Percentiles rank a stretch among this genome's conserved stretches.
Conservation (phyloP, 2,888 invertebrate species). For the Apamea monoglypha region DNA sequence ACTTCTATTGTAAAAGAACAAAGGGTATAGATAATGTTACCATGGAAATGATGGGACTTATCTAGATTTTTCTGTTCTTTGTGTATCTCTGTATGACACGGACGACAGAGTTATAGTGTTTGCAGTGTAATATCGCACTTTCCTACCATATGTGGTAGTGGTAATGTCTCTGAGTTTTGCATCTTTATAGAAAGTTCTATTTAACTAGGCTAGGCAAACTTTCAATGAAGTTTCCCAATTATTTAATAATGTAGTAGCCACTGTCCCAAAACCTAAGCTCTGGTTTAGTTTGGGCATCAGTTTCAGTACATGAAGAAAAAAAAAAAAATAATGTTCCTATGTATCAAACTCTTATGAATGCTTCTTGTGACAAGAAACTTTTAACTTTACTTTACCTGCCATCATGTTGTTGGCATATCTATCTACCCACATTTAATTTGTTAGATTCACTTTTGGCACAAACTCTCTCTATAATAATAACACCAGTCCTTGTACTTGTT, state of each 20-base stretch:
- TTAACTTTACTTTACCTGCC: slow-evolving; percentile 23
- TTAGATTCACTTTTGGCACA: slow-evolving; percentile 46
- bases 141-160: slow-evolving; percentile 10
- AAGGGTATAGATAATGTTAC: slow-evolving; percentile 48
- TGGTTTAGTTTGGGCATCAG: neutral
- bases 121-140: slow-evolving; percentile 23
- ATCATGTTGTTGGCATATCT: slow-evolving; percentile 19
- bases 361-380: neutral
- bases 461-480: slow-evolving; percentile 49
- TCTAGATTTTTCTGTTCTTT: slow-evolving; percentile 34
- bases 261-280: neutral
- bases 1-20: slow-evolving; percentile 53
- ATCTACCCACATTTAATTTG: slow-evolving; percentile 21
- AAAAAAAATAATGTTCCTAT: neutral
- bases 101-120: slow-evolving; percentile 1
- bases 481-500: slow-evolving; percentile 51
- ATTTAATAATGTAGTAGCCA: slow-evolving; percentile 26
- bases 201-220: neutral
- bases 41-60: slow-evolving; percentile 26
- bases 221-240: slow-evolving; percentile 11
- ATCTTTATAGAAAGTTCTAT: slow-evolving; percentile 28
- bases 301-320: neutral
- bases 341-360: neutral
- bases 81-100: neutral
- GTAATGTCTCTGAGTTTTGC: slow-evolving; percentile 14